Conservation (phyloP, 2,888 invertebrate species). For the Drosophila mettleri region DNA sequence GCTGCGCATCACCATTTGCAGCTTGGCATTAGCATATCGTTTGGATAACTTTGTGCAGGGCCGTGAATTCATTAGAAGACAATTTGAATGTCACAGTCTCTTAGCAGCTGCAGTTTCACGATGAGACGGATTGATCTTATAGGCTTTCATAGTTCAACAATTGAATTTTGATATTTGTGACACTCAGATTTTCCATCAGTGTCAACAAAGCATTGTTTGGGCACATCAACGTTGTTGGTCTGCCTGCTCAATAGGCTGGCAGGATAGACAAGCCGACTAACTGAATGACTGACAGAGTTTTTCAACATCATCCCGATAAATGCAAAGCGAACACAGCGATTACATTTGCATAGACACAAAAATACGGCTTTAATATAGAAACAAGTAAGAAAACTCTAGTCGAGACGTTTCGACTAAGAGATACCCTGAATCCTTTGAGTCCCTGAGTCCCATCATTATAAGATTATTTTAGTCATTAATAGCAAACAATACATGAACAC, state of each 20-base stretch:
- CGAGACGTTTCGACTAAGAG: no score
- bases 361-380: constrained; percentile 53
- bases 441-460: no score
- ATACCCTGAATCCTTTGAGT: no score
- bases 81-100: constrained; percentile 47
- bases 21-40: constrained; percentile 68
- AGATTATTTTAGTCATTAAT: no score
- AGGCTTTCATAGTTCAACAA: constrained; percentile 61
- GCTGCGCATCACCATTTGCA: constrained; percentile 16
- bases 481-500: no score
- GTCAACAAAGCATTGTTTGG: constrained; percentile 76
- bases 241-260: constrained; percentile 40
- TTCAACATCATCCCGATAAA: constrained; percentile 60
- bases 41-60: constrained; percentile 53
- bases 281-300: constrained; percentile 55
- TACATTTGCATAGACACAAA: constrained; percentile 75
- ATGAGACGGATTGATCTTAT: constrained; percentile 48
- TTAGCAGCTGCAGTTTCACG: constrained; percentile 8
- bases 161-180: constrained; percentile 79
- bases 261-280: constrained; percentile 28
- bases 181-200: constrained; percentile 79
- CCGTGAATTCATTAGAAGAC: constrained; percentile 20
- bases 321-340: constrained; percentile 58
- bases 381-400: no score
- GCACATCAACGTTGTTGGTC: constrained; percentile 76